Base-by-base conservation (phyloP, 2,797 vertebrate species). In the Mormyrops attenuatus region DNA sequence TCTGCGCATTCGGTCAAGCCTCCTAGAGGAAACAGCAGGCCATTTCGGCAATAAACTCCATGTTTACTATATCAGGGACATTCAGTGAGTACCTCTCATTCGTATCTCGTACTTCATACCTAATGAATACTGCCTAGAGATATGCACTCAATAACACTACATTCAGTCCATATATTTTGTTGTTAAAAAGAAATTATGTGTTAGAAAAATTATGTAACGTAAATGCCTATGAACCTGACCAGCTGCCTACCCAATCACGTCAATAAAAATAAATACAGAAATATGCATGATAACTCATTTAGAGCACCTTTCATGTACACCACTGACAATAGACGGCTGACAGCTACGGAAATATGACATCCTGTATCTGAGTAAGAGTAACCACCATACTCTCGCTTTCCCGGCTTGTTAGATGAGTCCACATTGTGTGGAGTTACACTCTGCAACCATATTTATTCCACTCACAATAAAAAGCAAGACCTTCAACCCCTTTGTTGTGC, bases 1-100 rank as follows among this genome's bases (percentile, higher is more conserved):
- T 26, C 96, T 93, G 5, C 96, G 91, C 0, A 96, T 96, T 66
- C 96, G 87, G 44, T 98, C 97, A 94, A 97, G 94, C 90, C 93
- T 94, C 93, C 95, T 96, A 91, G 0, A 1, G 91, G 88, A 89
- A 52, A 87, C 92, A 20, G 20, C 3, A 38, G n/a, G 26, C 50
- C 52, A 20, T 55, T 87, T 20, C 8, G 1, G 47, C 11, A 11
- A 57, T 26, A 86, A 52, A 53, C 22, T 22, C 5, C 0, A 87
- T 17, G 17, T 87, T 5, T 20, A 38, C 30, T 17, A 52, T 57
- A 17, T n/a, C 30, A 15, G 49, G 85, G 5, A 49, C 26, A 50
- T 15, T 86, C 22, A 86, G 5, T 3, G 44, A 5, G 20, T 49
- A 80, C 34, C 30, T 82, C 6, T 82, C 34, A 38, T 41, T n/a